phyloP scores from a whole-genome alignment of 2,797 vertebrate genomes.

The Microcaecilia unicolor region DNA sequence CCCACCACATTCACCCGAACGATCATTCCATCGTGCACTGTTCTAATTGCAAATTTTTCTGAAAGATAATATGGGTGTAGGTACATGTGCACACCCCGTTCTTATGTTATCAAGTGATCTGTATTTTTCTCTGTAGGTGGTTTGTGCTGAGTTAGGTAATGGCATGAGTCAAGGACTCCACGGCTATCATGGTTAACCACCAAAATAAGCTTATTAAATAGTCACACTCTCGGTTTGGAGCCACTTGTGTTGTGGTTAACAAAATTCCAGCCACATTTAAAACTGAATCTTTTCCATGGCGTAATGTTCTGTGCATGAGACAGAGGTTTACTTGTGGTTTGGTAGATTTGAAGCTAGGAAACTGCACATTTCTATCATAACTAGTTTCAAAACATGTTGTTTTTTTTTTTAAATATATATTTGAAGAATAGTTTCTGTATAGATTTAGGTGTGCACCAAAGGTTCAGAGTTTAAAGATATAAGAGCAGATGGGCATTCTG shows the following conservation, averaged over 20 bases:
- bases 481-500: too few species aligned
- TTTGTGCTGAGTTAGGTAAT: constrained; percentile 17
- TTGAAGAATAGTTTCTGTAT: too few species aligned
- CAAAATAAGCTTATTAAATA: constrained; percentile 3
- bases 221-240: constrained; percentile 4
- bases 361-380: neutral
- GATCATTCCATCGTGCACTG: constrained; percentile 13
- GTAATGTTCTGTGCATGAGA: constrained; percentile 1
- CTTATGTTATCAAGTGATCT: constrained; percentile 14
- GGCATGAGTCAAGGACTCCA: constrained; percentile 6
- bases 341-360: constrained; percentile 7
- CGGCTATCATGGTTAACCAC: constrained; percentile 10
- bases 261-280: neutral
- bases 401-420: too few species aligned
- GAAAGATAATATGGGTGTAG: too few species aligned
- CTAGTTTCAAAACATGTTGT: too few species aligned
- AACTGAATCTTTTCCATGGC: neutral
- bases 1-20: accelerated
- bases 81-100: too few species aligned
- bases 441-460: too few species aligned
- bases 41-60: too few species aligned
- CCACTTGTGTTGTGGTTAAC: neutral
- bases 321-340: constrained; percentile 13
- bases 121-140: constrained; percentile 12
- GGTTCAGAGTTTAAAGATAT: too few species aligned